Evolutionary conservation across 37 sponge, comb jelly and placozoan genomes (phyloP).

Genomic region (Geodia barretti): DNA sequence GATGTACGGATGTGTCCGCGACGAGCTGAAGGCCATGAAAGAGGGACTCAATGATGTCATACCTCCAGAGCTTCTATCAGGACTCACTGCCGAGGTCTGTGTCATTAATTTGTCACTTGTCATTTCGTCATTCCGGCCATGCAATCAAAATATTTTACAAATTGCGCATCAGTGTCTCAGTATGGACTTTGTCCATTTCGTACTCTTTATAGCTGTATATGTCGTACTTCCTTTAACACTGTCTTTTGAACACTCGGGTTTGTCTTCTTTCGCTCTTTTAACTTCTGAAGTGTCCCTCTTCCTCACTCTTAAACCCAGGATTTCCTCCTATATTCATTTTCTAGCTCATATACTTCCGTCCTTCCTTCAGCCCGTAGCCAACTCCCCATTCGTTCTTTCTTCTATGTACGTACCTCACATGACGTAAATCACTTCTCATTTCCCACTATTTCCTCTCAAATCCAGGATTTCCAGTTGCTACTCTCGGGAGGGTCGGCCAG

Average conservation of each 20-base stretch:
- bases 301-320: no score
- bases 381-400: background rate
- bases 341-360: background rate
- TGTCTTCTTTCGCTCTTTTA: background rate
- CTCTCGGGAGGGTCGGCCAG: slow-evolving; percentile 88
- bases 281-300: no score
- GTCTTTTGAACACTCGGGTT: background rate
- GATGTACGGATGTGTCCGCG: slow-evolving; percentile 85
- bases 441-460: background rate
- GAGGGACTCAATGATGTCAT: slow-evolving; percentile 83
- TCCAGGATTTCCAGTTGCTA: slow-evolving; percentile 90
- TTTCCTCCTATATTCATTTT: background rate
- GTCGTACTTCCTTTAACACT: background rate
- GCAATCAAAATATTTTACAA: no score
- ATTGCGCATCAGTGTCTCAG: background rate
- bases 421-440: background rate
- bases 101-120: no score
- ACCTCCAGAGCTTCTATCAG: slow-evolving; percentile 69
- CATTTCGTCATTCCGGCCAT: no score
- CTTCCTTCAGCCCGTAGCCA: background rate
- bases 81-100: slow-evolving; percentile 88
- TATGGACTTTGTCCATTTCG: background rate
- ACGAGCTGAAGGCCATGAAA: slow-evolving; percentile 81
- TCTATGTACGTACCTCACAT: no score
- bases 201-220: background rate